Conservation (phyloP, 2,797 vertebrate species). For the Halcyon leucocephala region DNA sequence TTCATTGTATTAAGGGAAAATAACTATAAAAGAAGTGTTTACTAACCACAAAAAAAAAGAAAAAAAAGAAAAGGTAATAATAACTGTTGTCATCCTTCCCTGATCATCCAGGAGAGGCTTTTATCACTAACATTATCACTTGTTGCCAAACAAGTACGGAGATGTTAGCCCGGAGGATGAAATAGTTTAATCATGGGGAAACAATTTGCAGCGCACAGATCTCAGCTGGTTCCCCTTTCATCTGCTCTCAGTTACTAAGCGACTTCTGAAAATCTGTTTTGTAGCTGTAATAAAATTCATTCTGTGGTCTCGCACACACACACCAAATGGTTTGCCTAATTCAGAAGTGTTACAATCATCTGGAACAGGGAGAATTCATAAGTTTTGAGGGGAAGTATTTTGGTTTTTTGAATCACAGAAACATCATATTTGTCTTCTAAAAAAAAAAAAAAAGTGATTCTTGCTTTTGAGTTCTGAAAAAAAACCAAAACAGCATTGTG, state of each 20-base stretch:
- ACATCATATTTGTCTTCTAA: not conserved
- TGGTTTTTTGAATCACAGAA: not conserved
- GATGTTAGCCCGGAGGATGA: conserved; percentile 64
- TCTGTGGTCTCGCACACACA: not conserved
- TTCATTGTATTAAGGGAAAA: not conserved
- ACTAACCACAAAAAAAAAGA: not conserved
- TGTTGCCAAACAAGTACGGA: conserved; percentile 60
- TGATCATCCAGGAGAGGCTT: conserved; percentile 23
- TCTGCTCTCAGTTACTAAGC: conserved; percentile 49
- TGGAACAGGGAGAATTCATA: conserved; percentile 14
- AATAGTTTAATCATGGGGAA: conserved; percentile 73
- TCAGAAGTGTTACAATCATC: not conserved
- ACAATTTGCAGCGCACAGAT: conserved; percentile 61
- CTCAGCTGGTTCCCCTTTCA: conserved; percentile 71
- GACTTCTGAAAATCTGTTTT: conserved; percentile 65
- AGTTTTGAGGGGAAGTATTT: not conserved
- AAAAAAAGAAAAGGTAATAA: not conserved
- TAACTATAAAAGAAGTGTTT: not conserved
- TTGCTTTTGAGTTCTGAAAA: not conserved
- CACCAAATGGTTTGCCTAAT: conserved; percentile 49
- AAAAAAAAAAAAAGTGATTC: not conserved
- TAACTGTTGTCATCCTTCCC: conserved; percentile 33
- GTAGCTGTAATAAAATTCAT: conserved; percentile 73
- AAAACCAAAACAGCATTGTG: not conserved
- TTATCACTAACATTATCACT: conserved; percentile 58